phyloP scores from a whole-genome alignment of 2,888 invertebrate species.

The Dioctria rufipes region DNA sequence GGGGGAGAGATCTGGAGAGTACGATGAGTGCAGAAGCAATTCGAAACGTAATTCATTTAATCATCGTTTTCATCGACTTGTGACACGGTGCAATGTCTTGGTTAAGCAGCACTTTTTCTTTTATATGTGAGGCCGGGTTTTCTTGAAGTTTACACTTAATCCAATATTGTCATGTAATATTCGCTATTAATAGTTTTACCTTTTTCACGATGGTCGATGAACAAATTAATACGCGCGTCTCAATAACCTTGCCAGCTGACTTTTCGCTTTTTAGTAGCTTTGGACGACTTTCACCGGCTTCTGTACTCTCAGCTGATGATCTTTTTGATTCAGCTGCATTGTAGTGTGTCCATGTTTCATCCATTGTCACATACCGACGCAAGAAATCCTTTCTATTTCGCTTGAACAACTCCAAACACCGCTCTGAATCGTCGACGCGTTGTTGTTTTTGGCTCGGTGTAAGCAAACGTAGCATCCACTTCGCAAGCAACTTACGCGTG shows the following conservation, averaged over 20 bases:
- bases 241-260: background rate
- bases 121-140: constrained; percentile 24
- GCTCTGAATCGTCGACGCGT: constrained; percentile 62
- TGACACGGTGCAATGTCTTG: constrained; percentile 38
- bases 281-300: constrained; percentile 29
- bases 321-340: constrained; percentile 64
- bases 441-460: constrained; percentile 63
- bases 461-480: constrained; percentile 66
- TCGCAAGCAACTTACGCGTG: constrained; percentile 64
- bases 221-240: background rate
- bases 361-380: constrained; percentile 65
- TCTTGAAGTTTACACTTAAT: constrained; percentile 36
- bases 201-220: constrained; percentile 14
- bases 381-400: constrained; percentile 64
- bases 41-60: constrained; percentile 21
- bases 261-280: constrained; percentile 18
- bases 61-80: constrained; percentile 29
- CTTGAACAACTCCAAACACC: constrained; percentile 63
- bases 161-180: constrained; percentile 22
- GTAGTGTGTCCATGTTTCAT: constrained; percentile 67
- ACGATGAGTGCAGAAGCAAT: constrained; percentile 8
- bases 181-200: constrained; percentile 7
- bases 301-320: constrained; percentile 45
- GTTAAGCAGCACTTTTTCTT: constrained; percentile 36
- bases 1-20: constrained; percentile 10